Base-by-base conservation (phyloP, 2,888 invertebrate species). In the Laspeyria flexula region DNA sequence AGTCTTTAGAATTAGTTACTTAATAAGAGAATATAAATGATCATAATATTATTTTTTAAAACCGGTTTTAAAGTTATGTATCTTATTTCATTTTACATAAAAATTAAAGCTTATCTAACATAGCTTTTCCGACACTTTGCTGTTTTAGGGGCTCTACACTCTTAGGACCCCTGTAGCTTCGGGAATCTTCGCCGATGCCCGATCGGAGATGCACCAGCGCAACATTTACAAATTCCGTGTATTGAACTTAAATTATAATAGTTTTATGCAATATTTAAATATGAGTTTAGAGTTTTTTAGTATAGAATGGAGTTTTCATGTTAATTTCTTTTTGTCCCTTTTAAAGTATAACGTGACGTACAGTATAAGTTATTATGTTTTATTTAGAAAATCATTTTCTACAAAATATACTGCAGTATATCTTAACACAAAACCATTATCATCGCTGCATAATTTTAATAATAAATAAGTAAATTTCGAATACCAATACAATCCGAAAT, bases 151-250 rank as follows among this genome's bases (percentile, higher is more conserved):
- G 80, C 81, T 73, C 49, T 34, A 35, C 30, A 11, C 16, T 29
- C 37, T 18, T 41, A 46, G 69, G 76, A 74, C 77, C 79, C 84
- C 85, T 75, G 79, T 69, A 64, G 83, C 66, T 79, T 54, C 60
- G 64, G 60, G 73, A 80, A 82, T 79, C 77, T 75, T 66, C 59
- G 71, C 55, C 59, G 61, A 76, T 79, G 75, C 71, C 64, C 57
- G 53, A 71, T 73, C 65, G 62, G 71, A 71, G 75, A 67, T 71
- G 60, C 53, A 68, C 66, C 50, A 50, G 53, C 59, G 55, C 61
- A 73, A 63, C 69, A 72, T 65, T 55, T 48, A 39, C 54, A 39
- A 55, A 61, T 41, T 40, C 40, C 45, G 10, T 42, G 38, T 39
- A 44, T 35, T 38, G 41, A 50, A 63, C 29, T 48, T 55, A 54